Conservation (phyloP, 1,140 invertebrate genomes). For the Atta texana region DNA sequence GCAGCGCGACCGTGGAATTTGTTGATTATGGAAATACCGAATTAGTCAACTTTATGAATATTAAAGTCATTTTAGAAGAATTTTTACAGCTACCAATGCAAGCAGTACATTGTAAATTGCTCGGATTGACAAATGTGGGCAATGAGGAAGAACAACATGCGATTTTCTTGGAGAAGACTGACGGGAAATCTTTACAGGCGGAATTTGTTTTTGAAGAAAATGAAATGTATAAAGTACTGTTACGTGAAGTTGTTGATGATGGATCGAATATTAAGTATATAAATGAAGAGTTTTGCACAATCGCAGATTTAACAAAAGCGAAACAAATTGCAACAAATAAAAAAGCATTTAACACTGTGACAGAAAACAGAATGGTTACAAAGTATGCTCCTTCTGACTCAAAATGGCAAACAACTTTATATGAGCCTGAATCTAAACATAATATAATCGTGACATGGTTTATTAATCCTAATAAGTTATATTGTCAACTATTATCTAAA, state of each 20-base stretch:
- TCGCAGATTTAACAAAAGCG: slow-evolving; percentile 70
- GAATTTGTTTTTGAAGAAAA: slow-evolving; percentile 80
- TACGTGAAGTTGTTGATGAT: slow-evolving; percentile 72
- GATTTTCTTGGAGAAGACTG: slow-evolving; percentile 48
- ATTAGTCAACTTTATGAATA: slow-evolving; percentile 73
- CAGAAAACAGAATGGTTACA: slow-evolving; percentile 50
- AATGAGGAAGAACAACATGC: not conserved
- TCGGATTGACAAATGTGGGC: slow-evolving; percentile 64
- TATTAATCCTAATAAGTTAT: slow-evolving; percentile 90
- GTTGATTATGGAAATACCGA: slow-evolving; percentile 87
- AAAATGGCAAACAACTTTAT: slow-evolving; percentile 79
- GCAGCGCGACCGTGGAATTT: slow-evolving; percentile 83
- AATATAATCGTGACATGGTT: slow-evolving; percentile 88
- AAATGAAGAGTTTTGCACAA: slow-evolving; percentile 80
- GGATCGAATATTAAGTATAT: slow-evolving; percentile 67
- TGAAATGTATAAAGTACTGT: slow-evolving; percentile 78
- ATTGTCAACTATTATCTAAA: slow-evolving; percentile 86
- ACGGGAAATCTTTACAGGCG: slow-evolving; percentile 75
- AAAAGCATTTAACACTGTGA: not conserved
- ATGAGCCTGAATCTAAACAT: slow-evolving; percentile 78
- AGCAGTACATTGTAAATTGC: slow-evolving; percentile 82
- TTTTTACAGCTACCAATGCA: slow-evolving; percentile 79
- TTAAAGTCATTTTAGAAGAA: slow-evolving; percentile 81
- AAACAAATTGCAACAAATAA: slow-evolving; percentile 65
- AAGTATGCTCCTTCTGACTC: slow-evolving; percentile 82